A percentile compares a stretch with the other conserved stretches of the same genome.
phyloP scores from a whole-genome alignment of 2,797 vertebrate species.

The Australoheros facetus region DNA sequence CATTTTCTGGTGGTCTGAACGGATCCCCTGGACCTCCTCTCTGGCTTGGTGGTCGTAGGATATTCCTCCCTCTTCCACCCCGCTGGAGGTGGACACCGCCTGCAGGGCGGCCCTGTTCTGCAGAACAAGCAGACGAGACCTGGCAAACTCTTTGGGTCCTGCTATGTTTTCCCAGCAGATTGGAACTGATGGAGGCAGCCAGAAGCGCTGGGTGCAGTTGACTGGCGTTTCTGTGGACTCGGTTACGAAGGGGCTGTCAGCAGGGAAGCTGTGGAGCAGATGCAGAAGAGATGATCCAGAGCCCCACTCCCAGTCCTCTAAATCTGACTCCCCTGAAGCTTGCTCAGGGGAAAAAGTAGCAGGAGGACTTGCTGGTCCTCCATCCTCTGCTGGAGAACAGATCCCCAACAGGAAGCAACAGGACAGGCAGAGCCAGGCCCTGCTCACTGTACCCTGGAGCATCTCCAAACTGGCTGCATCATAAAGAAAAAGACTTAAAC shows the following conservation, averaged over 20 bases:
- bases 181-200: constrained; percentile 75
- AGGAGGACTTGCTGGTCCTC: constrained; percentile 18
- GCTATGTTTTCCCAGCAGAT: constrained; percentile 80
- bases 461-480: constrained; percentile 61
- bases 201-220: constrained; percentile 83
- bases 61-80: constrained; percentile 72
- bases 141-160: constrained; percentile 79
- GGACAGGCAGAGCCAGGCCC: constrained; percentile 56
- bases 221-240: constrained; percentile 64
- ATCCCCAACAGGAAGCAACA: constrained; percentile 60
- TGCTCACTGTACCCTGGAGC: constrained; percentile 49
- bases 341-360: neutral
- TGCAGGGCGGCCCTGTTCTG: constrained; percentile 83
- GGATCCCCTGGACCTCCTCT: constrained; percentile 76
- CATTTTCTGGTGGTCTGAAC: constrained; percentile 71
- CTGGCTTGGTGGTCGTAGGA: constrained; percentile 78
- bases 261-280: constrained; percentile 78
- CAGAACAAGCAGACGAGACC: constrained; percentile 79
- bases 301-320: constrained; percentile 74
- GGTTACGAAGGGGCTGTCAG: constrained; percentile 79
- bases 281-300: constrained; percentile 76
- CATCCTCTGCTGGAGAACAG: constrained; percentile 34
- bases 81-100: constrained; percentile 74
- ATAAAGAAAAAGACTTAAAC: constrained; percentile 3
- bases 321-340: constrained; percentile 40